Conservation (phyloP, 1,140 invertebrate genomes). For the Homalodisca vitripennis region DNA sequence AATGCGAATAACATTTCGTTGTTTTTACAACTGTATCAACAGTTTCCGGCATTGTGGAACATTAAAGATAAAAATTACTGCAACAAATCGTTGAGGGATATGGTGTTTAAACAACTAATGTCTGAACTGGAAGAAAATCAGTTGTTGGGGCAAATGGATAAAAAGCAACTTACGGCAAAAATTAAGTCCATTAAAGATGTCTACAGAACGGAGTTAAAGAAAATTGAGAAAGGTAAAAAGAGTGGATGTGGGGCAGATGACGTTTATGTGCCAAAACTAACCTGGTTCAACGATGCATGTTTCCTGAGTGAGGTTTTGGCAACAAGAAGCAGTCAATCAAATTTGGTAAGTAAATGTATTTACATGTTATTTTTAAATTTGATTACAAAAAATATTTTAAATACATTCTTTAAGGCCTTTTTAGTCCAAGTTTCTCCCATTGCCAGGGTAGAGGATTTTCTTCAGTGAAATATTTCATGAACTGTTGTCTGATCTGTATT, state of each 20-base stretch:
- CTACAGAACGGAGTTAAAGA: background rate
- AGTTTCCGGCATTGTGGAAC: background rate
- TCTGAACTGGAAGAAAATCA: background rate
- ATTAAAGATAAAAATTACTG: background rate
- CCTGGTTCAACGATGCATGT: conserved; percentile 14
- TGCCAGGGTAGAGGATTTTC: background rate
- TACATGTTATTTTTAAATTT: background rate
- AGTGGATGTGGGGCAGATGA: background rate
- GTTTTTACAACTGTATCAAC: background rate
- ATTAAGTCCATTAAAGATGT: background rate
- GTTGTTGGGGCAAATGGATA: background rate
- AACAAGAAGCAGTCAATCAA: background rate
- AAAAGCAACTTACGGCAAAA: background rate
- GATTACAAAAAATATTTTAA: background rate
- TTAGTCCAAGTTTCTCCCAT: background rate
- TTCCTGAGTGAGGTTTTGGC: conserved; percentile 6
- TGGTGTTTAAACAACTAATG: background rate
- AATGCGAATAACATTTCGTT: background rate
- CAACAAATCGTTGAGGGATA: background rate
- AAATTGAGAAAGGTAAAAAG: conserved; percentile 8
- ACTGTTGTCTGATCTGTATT: background rate
- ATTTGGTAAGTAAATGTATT: conserved; percentile 17
- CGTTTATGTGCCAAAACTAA: background rate
- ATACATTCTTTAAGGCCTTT: background rate
- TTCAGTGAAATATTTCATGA: background rate